Evolutionary conservation across 2,888 invertebrate genomes (phyloP).

Genomic region (Fabriciana adippe): DNA sequence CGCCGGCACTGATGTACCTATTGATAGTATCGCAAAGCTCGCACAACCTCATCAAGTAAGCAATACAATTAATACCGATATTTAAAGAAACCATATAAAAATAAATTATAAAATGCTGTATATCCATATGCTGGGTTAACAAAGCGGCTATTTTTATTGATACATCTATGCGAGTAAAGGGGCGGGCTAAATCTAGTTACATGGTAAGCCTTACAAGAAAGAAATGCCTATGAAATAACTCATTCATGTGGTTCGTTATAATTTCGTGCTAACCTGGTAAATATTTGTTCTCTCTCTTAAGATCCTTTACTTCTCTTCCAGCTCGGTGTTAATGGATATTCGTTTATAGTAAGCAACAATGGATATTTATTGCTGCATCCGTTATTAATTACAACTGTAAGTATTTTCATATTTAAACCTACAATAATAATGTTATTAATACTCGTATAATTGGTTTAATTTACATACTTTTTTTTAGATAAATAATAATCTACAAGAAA

Average conservation of each 20-base stretch:
- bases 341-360: conserved; percentile 98
- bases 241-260: no score
- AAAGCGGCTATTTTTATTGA: no score
- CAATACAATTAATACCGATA: not conserved
- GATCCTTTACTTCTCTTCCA: conserved; percentile 64
- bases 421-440: not conserved
- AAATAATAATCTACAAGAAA: conserved; percentile 88
- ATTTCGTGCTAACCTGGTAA: not conserved
- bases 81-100: not conserved
- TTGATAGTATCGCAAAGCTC: conserved; percentile 94
- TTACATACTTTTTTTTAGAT: conserved; percentile 60
- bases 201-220: no score
- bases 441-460: not conserved
- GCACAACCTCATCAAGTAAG: conserved; percentile 92
- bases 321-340: conserved; percentile 98
- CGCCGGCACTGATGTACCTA: conserved; percentile 96
- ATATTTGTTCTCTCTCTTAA: conserved; percentile 3
- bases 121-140: not conserved
- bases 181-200: no score
- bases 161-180: no score
- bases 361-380: conserved; percentile 98
- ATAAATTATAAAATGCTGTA: not conserved
- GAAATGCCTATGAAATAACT: no score
- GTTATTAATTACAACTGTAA: conserved; percentile 93
- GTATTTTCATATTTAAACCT: conserved; percentile 48